A percentile compares a stretch with the other conserved stretches of the same genome.
Evolutionary conservation across 2,888 invertebrate genomes (phyloP).

Genomic region (Pyrochroa serraticornis): DNA sequence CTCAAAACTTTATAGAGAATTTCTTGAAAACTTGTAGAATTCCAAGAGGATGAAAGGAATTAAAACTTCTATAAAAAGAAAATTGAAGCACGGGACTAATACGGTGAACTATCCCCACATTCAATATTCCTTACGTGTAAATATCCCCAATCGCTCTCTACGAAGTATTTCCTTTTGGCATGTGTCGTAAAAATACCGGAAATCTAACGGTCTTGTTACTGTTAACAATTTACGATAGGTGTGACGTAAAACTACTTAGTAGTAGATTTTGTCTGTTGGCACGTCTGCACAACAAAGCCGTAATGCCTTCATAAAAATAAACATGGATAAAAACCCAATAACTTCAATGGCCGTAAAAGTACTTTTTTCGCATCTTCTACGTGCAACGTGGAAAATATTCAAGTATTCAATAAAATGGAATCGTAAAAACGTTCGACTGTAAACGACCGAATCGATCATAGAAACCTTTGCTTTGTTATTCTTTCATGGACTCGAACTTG

Average conservation of each 20-base stretch:
- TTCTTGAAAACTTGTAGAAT: no score
- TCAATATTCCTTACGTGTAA: no score
- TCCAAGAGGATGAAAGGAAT: no score
- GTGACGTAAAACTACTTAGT: constrained; percentile 17
- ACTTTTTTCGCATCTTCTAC: constrained; percentile 1
- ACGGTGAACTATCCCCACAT: no score
- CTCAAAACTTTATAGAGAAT: no score
- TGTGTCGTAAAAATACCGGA: no score
- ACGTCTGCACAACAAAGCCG: constrained; percentile 15
- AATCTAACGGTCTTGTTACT: no score
- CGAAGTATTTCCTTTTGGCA: no score
- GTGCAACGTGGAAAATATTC: constrained; percentile 23
- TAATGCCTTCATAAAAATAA: constrained; percentile 22
- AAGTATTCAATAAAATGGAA: constrained; percentile 31
- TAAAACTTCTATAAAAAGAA: no score
- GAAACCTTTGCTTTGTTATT: constrained; percentile 22
- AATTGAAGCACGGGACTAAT: no score
- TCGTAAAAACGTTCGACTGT: constrained; percentile 29
- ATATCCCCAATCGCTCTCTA: no score
- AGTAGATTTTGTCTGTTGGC: constrained; percentile 18
- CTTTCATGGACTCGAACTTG: constrained; percentile 3
- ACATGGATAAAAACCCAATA: constrained; percentile 25
- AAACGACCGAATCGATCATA: constrained; percentile 28
- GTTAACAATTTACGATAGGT: no score
- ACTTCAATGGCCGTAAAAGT: constrained; percentile 16